phyloP scores from a whole-genome alignment of 2,797 vertebrate species.

The Diglossa cyanea region DNA sequence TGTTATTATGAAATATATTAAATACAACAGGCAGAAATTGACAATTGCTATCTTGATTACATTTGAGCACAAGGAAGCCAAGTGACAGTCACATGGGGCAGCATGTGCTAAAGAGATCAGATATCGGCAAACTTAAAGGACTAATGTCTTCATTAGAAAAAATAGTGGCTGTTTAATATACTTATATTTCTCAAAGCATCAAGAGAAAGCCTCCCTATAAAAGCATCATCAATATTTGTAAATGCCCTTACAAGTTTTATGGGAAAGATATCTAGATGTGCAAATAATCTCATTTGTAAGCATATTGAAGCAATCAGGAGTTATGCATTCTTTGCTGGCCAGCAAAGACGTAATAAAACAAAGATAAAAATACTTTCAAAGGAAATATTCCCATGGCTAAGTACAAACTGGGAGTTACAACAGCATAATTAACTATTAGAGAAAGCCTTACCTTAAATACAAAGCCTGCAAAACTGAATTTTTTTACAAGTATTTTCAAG shows the following conservation, averaged over 20 bases:
- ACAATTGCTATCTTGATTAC: background rate
- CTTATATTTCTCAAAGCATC: background rate
- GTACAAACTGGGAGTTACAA: background rate
- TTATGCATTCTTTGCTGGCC: background rate
- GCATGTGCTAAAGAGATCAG: background rate
- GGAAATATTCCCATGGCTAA: background rate
- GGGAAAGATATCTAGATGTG: background rate
- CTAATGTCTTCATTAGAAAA: background rate
- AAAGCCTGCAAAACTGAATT: background rate
- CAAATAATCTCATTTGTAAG: slow-evolving; percentile 18
- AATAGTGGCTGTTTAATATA: background rate
- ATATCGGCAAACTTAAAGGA: background rate
- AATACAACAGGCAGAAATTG: background rate
- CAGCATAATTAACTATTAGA: background rate
- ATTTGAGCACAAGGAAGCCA: background rate
- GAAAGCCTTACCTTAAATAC: background rate
- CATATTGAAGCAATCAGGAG: background rate
- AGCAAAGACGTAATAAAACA: background rate
- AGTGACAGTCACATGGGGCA: background rate
- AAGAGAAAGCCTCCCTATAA: background rate
- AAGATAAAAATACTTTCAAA: background rate
- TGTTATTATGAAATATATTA: background rate
- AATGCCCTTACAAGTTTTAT: background rate
- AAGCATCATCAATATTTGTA: slow-evolving; percentile 3
- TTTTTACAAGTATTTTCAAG: background rate